A percentile compares a stretch with the other conserved stretches of the same genome.
phyloP scores from a whole-genome alignment of 2,888 invertebrate genomes.

The Melanostoma mellinum region DNA sequence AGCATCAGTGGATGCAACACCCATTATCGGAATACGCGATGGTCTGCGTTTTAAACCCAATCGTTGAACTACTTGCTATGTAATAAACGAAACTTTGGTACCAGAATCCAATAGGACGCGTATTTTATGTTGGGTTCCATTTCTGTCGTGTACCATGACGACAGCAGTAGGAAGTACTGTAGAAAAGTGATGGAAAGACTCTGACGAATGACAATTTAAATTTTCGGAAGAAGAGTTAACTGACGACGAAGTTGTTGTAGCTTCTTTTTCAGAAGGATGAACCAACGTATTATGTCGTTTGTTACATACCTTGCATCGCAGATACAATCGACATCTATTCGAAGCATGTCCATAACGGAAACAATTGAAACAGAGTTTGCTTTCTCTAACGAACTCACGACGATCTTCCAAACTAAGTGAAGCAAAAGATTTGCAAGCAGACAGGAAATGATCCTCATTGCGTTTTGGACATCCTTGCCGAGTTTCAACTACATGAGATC shows the following conservation, averaged over 20 bases:
- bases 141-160: slow-evolving; percentile 11
- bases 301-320: not conserved
- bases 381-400: slow-evolving; percentile 7
- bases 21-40: slow-evolving; percentile 17
- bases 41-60: not conserved
- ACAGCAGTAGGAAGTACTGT: slow-evolving; percentile 26
- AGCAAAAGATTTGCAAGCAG: slow-evolving; percentile 3
- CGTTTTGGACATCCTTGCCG: slow-evolving; percentile 15
- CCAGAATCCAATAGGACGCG: slow-evolving; percentile 18
- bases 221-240: not conserved
- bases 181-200: slow-evolving; percentile 1
- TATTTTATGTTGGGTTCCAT: not conserved
- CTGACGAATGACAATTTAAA: not conserved
- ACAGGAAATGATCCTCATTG: not conserved
- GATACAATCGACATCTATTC: slow-evolving; percentile 10
- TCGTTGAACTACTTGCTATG: not conserved
- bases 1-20: not conserved
- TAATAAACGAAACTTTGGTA: slow-evolving; percentile 24
- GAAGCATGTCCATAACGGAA: slow-evolving; percentile 11
- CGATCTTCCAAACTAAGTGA: not conserved
- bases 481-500: slow-evolving; percentile 10
- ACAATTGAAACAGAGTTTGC: slow-evolving; percentile 6
- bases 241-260: not conserved
- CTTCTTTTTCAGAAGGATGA: slow-evolving; percentile 12
- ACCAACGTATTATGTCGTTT: slow-evolving; percentile 27